Base-by-base conservation (phyloP, 2,113 vertebrate species). In the Paramisgurnus dabryanus region DNA sequence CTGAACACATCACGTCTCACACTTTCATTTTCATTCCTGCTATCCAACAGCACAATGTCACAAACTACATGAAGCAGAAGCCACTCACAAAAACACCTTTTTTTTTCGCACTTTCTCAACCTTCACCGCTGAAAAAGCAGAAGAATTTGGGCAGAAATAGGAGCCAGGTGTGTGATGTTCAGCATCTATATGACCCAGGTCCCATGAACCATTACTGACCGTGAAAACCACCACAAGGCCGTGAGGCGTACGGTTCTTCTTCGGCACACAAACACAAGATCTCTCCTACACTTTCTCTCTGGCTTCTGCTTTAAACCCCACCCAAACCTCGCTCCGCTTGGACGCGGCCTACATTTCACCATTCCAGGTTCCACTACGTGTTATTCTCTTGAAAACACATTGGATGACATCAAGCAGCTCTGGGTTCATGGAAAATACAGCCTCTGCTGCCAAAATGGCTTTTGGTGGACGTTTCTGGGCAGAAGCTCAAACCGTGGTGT, bases 351-450 rank as follows among this genome's bases (percentile, higher is more conserved):
- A 67, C 67, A 76, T 15, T 53, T 67, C 63, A 63, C 60, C 43
- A 40, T 43, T 85, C 80, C 78, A 80, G 73, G 76, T 67, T 82
- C 78, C 84, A 82, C 80, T 73, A 82, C 63, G 84, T 85, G 84
- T 85, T 82, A 67, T 50, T 77, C 64, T 34, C 84, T 85, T 85
- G 84, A 80, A 82, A 85, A 85, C 84, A 80, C 84, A 85, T 85
- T 9, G 67, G 45, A 82, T 85, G 84, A 85, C 80, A 80, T 85
- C 66, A 68, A 70, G 11, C 68, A 63, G 64, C 80, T 80, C 72
- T 10, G 55, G 69, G 84, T 85, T 85, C 67, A 68, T 85, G 84
- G 84, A 85, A 85, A 85, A 85, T 85, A 80, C 80, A 85, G 83
- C 61, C 65, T 79, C 80, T 76, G 83, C 72, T 80, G 83, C 80